phyloP scores from a whole-genome alignment of 2,113 vertebrate species.

The Buteo buteo region DNA sequence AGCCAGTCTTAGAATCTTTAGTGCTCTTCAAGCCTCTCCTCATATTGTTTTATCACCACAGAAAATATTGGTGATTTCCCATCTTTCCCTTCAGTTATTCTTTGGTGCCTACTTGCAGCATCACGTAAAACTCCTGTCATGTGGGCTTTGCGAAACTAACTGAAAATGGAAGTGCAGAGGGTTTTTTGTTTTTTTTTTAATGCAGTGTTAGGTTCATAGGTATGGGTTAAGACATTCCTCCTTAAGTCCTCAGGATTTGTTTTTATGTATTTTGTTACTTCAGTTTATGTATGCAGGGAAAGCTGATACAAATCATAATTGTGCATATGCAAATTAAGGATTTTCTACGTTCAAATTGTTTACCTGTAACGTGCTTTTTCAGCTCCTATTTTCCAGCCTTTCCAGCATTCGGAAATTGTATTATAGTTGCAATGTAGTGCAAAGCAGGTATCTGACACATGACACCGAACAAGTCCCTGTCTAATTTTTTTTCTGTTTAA shows the following conservation, averaged over 20 bases:
- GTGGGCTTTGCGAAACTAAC: background rate
- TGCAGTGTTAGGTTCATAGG: background rate
- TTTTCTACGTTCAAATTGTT: background rate
- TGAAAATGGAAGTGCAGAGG: background rate
- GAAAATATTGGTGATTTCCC: background rate
- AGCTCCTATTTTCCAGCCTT: background rate
- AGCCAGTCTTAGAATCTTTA: background rate
- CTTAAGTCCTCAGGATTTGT: background rate
- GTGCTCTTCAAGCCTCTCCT: background rate
- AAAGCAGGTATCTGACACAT: background rate
- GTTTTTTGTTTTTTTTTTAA: too few species aligned
- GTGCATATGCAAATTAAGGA: background rate
- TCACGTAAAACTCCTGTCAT: background rate
- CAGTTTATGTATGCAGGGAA: background rate
- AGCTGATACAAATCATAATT: background rate
- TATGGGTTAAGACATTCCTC: background rate
- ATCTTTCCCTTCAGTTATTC: background rate
- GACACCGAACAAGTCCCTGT: background rate
- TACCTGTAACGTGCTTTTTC: background rate
- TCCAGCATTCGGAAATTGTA: background rate
- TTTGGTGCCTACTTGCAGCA: background rate
- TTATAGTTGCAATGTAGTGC: background rate
- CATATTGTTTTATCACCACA: background rate
- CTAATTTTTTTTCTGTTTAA: background rate
- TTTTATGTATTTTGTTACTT: background rate